Evolutionary conservation across 2,888 invertebrate species (phyloP), one percentile per base, ranked within the genome.

Genomic region (Philereme transversata): DNA sequence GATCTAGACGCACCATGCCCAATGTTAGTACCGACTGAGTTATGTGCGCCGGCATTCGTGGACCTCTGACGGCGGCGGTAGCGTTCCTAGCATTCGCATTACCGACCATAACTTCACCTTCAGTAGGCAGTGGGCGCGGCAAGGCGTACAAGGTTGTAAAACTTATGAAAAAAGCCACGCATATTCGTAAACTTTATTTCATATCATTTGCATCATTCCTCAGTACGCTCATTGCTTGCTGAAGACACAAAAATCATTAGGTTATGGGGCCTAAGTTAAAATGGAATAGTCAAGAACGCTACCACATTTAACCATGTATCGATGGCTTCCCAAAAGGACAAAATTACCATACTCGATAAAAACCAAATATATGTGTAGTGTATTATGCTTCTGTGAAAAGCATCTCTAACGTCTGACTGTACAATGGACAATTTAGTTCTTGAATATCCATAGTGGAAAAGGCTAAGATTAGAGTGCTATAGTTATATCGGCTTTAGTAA

Each of bases 1-100:
- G 93, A 99, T 99, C 99, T 99, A 97, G 94, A 88, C 66, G 64
- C 83, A 81, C 89, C 80, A 75, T 66, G 36, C 9, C 22, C 46
- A 36, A 9, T n/a, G 51, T 63, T 58, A 63, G 70, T 60, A 70
- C 57, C 58, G 5, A 5, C 45, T 6, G 6, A 7, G 11, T 2
- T 6, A 7, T 10, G 22, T 8, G 22, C 5, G 3, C 47, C 11
- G 45, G 58, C 65, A 65, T 66, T 66, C 62, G 68, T 68, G 65
- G 11, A 57, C 62, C 73, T 71, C 73, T 71, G 71, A 73, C 54
- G 7, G 54, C 35, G 56, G 57, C 35, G 57, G 57, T 58, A 52
- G 49, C 65, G 54, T 52, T 67, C 59, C 52, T 51, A 45, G 43
- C 33, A 46, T 51, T 34, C 51, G 51, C 36, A 11, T 11, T n/a